Evolutionary conservation across 2,888 invertebrate genomes (phyloP), one percentile per base, ranked within the genome.

Genomic region (Heliconius erato): DNA sequence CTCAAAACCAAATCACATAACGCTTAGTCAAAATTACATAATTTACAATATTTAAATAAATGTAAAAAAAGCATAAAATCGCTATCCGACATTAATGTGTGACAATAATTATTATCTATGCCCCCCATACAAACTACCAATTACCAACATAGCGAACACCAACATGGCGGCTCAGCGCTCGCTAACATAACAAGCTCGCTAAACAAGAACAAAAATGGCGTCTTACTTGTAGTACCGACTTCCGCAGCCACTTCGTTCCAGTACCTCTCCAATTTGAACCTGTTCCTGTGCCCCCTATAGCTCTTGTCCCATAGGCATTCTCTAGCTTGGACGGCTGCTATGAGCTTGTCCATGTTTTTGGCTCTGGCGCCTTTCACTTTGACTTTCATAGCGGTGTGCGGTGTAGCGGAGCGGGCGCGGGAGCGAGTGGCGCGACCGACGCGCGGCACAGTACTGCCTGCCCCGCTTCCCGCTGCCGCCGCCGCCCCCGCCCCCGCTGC

Each of bases 181-280:
- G 88, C 89, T n/a, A n/a, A 40, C 90, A 88, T 91, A 89, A 87
- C 88, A 81, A 87, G 32, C n/a, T 59, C 63, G 35, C 35, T 28
- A 26, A 16, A 74, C 28, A 54, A 54, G 28, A 23, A 63, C 44
- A n/a, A 78, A 78, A 67, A 78, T 77, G 77, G 77, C 77, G 44
- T 44, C 95, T 96, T 87, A 96, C 96, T 95, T 79, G 94, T 92
- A 79, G 94, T 94, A 76, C 96, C 96, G 83, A 96, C 94, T 86
- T 95, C 95, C 0, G 93, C 90, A 0, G 95, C 95, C 28, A 96
- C 95, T 87, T 96, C 96, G 85, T 94, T 95, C 96, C 96, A 96
- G 87, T 94, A 96, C 26, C 95, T 90, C 90, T 95, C 96, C 90
- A 95, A 88, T 85, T 95, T 95, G 86, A 94, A 95, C 81, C 95